Evolutionary conservation across 2,888 invertebrate species (phyloP), one percentile per base, ranked within the genome.

Genomic region (Myathropa florea): DNA sequence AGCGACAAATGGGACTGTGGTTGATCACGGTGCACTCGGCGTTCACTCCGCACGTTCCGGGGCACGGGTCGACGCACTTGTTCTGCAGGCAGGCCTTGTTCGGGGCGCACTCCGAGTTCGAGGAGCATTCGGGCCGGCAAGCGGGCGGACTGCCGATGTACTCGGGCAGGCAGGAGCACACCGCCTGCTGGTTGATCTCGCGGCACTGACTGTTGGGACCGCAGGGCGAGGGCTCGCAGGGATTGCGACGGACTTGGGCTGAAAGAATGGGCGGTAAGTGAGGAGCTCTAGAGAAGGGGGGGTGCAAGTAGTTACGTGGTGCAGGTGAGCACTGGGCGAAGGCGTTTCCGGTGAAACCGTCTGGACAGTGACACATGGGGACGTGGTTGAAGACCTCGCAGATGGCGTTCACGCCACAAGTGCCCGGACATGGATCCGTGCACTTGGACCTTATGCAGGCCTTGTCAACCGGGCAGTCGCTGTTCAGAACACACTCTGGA

Each of bases 21-120:
- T 96, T 96, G 2, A 96, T 94, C 3, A 96, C 96, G 77, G 94
- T 94, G 90, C 97, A 97, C 89, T 95, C 94, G 95, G 97, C 95
- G 89, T 95, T 95, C 33, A 94, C 90, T 4, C 96, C 97, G 90
- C 97, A 96, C 39, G 96, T 95, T 65, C 96, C 96, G 10, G 95
- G 94, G 89, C 97, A 97, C 26, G 96, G 96, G 91, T 96, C 95
- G 18, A 94, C 91, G 90, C 96, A 96, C 92, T 95, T 96, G 89
- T 95, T 95, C 89, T 95, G 95, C 14, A 95, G 93, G 90, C 96
- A 97, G 14, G 96, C 95, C 89, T 94, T 93, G 89, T 94, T 94
- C 60, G 94, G 91, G 0, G 94, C 92, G 90, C 96, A 97, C 89
- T 97, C 96, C 0, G 95, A 93, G 90, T 95, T 96, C 14, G 94